Conservation (phyloP, 2,888 invertebrate species). For the Callyntrura guangdongensis region DNA sequence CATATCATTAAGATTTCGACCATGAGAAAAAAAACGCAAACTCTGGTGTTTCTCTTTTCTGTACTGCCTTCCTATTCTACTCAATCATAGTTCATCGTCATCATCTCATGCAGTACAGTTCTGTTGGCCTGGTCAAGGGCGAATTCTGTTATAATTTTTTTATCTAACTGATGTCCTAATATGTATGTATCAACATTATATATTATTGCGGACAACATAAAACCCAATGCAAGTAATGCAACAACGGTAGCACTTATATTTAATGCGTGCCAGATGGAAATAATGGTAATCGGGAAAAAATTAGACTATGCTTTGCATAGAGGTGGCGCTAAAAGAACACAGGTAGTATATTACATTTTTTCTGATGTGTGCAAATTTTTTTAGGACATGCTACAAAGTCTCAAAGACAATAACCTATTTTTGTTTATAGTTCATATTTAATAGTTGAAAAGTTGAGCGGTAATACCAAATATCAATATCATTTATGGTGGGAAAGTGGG, state of each 20-base stretch:
- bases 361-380: neutral
- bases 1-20: slow-evolving; percentile 16
- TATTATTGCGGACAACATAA: too few relatives aligned
- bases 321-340: neutral
- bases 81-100: slow-evolving; percentile 31
- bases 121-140: slow-evolving; percentile 59
- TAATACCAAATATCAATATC: too few relatives aligned
- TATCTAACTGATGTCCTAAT: slow-evolving; percentile 19
- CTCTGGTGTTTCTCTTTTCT: neutral
- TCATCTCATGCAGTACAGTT: neutral
- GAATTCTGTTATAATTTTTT: neutral
- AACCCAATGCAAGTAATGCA: neutral
- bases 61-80: neutral
- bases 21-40: slow-evolving; percentile 19
- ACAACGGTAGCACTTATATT: neutral
- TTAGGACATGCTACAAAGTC: too few relatives aligned
- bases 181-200: too few relatives aligned
- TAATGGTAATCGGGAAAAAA: neutral
- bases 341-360: neutral
- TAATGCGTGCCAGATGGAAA: neutral
- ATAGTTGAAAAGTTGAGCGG: too few relatives aligned
- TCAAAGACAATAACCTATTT: neutral
- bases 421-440: too few relatives aligned
- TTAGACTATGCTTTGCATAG: neutral
- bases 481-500: too few relatives aligned